phyloP scores from a whole-genome alignment of 2,888 invertebrate species.

The Dastarcus helophoroides region DNA sequence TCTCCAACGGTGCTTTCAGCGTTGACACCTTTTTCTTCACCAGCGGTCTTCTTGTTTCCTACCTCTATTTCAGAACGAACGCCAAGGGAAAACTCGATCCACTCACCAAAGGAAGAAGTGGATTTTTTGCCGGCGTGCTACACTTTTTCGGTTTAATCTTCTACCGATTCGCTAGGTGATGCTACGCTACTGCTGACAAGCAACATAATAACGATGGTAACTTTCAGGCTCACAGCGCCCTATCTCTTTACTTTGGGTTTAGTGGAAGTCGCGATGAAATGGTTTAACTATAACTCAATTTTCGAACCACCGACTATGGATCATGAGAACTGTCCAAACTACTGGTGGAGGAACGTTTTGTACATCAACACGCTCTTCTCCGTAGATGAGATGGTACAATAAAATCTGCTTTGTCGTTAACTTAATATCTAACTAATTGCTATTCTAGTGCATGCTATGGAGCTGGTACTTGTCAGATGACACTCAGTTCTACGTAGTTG shows the following conservation, averaged over 20 bases:
- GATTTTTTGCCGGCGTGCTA: constrained; percentile 49
- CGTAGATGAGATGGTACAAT: constrained; percentile 69
- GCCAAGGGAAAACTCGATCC: constrained; percentile 62
- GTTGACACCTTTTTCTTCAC: constrained; percentile 74
- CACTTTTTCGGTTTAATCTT: constrained; percentile 67
- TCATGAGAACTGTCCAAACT: constrained; percentile 69
- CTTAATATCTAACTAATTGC: constrained; percentile 6
- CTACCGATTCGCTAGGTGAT: constrained; percentile 64
- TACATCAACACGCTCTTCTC: constrained; percentile 81
- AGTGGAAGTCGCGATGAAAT: constrained; percentile 77
- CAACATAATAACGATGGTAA: constrained; percentile 8
- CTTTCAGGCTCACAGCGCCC: constrained; percentile 61
- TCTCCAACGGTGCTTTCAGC: constrained; percentile 67
- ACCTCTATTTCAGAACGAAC: constrained; percentile 70
- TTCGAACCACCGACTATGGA: constrained; percentile 75
- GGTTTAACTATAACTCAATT: constrained; percentile 69
- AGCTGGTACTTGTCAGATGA: constrained; percentile 85
- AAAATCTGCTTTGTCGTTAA: constrained; percentile 4
- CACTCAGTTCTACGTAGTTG: constrained; percentile 76
- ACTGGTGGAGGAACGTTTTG: constrained; percentile 80
- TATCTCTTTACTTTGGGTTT: constrained; percentile 75
- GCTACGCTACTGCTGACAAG: neutral
- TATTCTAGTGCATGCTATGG: constrained; percentile 76
- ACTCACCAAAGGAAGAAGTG: constrained; percentile 48
- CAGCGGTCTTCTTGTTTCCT: constrained; percentile 75